Evolutionary conservation across 1,140 invertebrate species (phyloP).

Genomic region (Cardiocondyla obscurior): DNA sequence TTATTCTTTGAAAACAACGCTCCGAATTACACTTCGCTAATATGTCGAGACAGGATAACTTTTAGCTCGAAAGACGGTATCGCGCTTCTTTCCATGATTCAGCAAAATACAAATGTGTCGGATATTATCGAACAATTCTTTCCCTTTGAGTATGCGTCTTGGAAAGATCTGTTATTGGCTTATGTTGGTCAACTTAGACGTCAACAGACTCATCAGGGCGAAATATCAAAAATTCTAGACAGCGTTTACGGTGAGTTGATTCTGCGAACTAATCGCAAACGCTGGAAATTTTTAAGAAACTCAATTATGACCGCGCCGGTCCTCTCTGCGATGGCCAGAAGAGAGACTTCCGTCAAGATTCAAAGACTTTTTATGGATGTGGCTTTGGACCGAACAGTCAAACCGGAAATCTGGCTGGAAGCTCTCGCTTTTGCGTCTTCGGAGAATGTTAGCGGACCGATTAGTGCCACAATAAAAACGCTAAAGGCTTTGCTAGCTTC

Average conservation of each 20-base stretch:
- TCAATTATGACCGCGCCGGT: neutral
- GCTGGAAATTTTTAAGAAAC: constrained; percentile 26
- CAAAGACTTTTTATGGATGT: constrained; percentile 38
- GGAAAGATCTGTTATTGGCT: constrained; percentile 31
- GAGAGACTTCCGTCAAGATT: constrained; percentile 1
- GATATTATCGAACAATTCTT: neutral
- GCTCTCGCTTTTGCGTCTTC: constrained; percentile 8
- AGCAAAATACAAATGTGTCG: constrained; percentile 10
- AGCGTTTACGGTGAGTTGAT: constrained; percentile 24
- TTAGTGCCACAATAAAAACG: constrained; percentile 10
- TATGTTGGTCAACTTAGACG: constrained; percentile 39
- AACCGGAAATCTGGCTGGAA: constrained; percentile 1
- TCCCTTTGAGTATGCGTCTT: constrained; percentile 8
- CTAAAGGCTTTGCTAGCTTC: constrained; percentile 16
- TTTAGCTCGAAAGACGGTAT: neutral
- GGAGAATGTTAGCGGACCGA: neutral
- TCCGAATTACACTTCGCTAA: constrained; percentile 39
- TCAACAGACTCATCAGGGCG: neutral
- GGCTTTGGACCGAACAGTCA: neutral
- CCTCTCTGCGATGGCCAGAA: neutral
- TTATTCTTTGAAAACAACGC: constrained; percentile 36
- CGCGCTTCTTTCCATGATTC: constrained; percentile 12
- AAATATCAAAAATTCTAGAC: constrained; percentile 2
- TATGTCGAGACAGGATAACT: neutral
- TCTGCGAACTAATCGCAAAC: neutral